A percentile compares a stretch with the other conserved stretches of the same genome.
Conservation (phyloP, 92 coral and sea anemone species). For the Phenganax subtilis region DNA sequence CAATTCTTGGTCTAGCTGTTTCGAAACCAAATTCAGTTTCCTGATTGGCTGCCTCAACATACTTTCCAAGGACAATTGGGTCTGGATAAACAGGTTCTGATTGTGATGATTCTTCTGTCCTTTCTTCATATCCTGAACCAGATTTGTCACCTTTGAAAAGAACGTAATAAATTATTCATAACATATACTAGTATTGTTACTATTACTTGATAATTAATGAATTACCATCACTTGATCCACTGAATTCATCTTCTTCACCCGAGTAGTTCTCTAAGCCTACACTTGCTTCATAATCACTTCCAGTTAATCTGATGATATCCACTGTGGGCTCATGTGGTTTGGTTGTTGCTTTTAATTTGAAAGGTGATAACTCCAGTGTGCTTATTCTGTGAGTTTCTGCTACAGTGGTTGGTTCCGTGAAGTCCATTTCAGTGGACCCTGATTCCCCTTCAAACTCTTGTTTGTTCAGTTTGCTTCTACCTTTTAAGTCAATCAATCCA, state of each 20-base stretch:
- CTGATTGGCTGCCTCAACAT: background rate
- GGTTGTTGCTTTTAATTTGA: background rate
- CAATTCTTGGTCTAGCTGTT: background rate
- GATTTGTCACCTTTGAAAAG: background rate
- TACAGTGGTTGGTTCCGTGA: background rate
- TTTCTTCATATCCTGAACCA: background rate
- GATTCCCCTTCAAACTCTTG: background rate
- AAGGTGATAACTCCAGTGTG: background rate
- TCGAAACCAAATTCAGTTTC: background rate
- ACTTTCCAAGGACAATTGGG: background rate
- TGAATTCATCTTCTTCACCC: background rate
- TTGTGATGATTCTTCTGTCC: background rate
- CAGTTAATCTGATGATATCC: background rate
- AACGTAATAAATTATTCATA: background rate
- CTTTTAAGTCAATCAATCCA: background rate
- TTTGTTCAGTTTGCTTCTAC: background rate
- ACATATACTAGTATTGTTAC: too few species aligned
- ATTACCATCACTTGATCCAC: constrained; percentile 2
- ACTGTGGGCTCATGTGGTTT: background rate
- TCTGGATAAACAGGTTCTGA: background rate
- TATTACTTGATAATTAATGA: background rate
- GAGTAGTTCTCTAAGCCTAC: background rate
- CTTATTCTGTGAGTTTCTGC: background rate
- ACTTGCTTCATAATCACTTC: background rate
- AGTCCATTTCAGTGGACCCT: background rate